Percentiles rank a stretch among this genome's conserved stretches.
These are phyloP conservation scores for Ranitomeya variabilis DNA, from an alignment of 2,113 vertebrate genomes.

Conservation along the genomic window DNA sequence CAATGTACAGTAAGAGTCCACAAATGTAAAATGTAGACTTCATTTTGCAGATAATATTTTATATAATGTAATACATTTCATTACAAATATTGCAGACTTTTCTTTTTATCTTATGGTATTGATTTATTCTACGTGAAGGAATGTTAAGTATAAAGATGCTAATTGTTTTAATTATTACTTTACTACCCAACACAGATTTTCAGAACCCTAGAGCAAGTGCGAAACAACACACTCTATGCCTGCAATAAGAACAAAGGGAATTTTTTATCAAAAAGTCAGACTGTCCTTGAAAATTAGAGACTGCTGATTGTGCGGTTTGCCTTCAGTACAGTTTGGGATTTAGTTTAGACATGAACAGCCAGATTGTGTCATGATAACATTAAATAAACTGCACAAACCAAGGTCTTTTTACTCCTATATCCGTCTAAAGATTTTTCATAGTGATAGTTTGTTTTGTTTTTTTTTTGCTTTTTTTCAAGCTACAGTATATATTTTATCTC, in stretches of 20 bases:
- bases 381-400: background rate
- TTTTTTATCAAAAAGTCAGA: conserved; percentile 45
- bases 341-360: conserved; percentile 25
- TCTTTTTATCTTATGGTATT: background rate
- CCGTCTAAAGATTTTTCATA: conserved; percentile 2
- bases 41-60: background rate
- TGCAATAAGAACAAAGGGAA: conserved; percentile 51
- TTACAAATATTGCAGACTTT: background rate
- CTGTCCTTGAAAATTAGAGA: conserved; percentile 53
- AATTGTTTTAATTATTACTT: conserved; percentile 55
- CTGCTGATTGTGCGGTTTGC: conserved; percentile 37
- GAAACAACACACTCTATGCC: conserved; percentile 42
- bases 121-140: conserved; percentile 21
- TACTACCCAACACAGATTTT: conserved; percentile 41
- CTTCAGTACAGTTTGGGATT: conserved; percentile 44
- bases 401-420: background rate
- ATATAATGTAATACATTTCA: background rate
- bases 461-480: background rate
- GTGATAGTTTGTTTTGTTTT: background rate
- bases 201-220: conserved; percentile 43
- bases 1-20: too few species aligned
- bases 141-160: conserved; percentile 46
- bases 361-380: conserved; percentile 29
- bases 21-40: background rate
- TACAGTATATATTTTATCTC: background rate